Evolutionary conservation across 1,140 invertebrate genomes (phyloP), one percentile per base, ranked within the genome.

Genomic region (Holotrichia oblita): DNA sequence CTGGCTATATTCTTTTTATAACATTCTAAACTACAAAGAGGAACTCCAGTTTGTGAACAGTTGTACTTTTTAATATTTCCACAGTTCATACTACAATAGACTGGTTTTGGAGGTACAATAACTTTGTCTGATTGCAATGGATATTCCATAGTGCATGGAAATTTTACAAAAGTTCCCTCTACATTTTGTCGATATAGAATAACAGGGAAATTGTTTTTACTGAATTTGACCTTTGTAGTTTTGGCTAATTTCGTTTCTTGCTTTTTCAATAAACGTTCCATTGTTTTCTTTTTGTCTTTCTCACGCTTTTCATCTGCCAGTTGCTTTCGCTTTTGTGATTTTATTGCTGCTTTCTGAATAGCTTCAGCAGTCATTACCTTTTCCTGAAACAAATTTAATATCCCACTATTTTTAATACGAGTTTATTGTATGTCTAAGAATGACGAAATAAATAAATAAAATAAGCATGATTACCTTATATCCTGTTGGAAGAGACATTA

Each of bases 211-310:
- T 89, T 88, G 80, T 90, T 90, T 85, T 90, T 92, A 3, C 88
- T 85, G 61, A 89, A 84, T 87, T 91, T 93, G 7, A 90, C 90
- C 85, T 92, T 93, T 34, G 88, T 86, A 77, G 90, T 86, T 88
- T 93, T 94, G 0, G 91, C 89, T n/a, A 91, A 90, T 89, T 97
- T 97, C 6, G 94, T 94, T 83, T 98, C 96, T 87, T 97, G 96
- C 86, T 98, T 98, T 84, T 97, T 97, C 2, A 98, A 86, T 41
- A 98, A 88, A 77, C 96, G 90, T 83, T 98, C 96, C 91, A 98
- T 95, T 1, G 96, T 98, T 89, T 96, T 96, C 91, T 97, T 96
- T 91, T 98, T 98, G 85, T 98, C 97, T 85, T 98, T 97, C 88
- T 98, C 97, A 79, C 96, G 89, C 87, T 98, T 98, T 86, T 98